A percentile compares a stretch with the other conserved stretches of the same genome.
These are phyloP conservation scores for Phthorimaea operculella DNA, from an alignment of 1,140 invertebrate genomes.

Conservation along the genomic window DNA sequence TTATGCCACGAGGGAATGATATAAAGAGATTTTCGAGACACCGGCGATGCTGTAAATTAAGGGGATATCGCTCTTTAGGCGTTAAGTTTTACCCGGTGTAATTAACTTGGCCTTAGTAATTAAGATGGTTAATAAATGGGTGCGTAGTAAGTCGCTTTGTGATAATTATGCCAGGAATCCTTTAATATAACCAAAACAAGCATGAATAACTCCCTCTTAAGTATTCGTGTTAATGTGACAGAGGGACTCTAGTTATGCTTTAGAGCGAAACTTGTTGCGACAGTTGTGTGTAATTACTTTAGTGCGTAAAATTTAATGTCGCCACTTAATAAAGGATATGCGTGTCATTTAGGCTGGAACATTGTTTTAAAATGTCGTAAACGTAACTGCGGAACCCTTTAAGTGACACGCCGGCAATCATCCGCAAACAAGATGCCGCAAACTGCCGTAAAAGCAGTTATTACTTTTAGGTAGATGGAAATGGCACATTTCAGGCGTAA, in stretches of 20 bases:
- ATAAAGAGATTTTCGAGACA: constrained; percentile 52
- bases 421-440: constrained; percentile 2
- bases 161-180: constrained; percentile 60
- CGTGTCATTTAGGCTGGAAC: background rate
- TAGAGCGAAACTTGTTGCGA: constrained; percentile 20
- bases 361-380: constrained; percentile 6
- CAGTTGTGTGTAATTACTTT: constrained; percentile 14
- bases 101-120: constrained; percentile 63
- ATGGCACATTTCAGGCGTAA: background rate
- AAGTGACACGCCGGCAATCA: constrained; percentile 4
- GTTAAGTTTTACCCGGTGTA: constrained; percentile 58
- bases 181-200: constrained; percentile 60
- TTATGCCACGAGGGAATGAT: constrained; percentile 41
- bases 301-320: constrained; percentile 4
- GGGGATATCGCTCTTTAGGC: constrained; percentile 54
- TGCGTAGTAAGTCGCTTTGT: constrained; percentile 59
- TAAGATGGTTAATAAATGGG: constrained; percentile 65
- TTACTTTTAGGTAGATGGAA: constrained; percentile 4
- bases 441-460: constrained; percentile 5
- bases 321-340: constrained; percentile 5
- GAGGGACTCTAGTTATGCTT: constrained; percentile 26
- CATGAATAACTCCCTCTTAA: constrained; percentile 32
- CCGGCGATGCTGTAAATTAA: constrained; percentile 51
- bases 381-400: background rate
- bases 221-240: constrained; percentile 30